Base-by-base conservation (phyloP, 2,797 vertebrate species). In the Oophaga sylvatica region DNA sequence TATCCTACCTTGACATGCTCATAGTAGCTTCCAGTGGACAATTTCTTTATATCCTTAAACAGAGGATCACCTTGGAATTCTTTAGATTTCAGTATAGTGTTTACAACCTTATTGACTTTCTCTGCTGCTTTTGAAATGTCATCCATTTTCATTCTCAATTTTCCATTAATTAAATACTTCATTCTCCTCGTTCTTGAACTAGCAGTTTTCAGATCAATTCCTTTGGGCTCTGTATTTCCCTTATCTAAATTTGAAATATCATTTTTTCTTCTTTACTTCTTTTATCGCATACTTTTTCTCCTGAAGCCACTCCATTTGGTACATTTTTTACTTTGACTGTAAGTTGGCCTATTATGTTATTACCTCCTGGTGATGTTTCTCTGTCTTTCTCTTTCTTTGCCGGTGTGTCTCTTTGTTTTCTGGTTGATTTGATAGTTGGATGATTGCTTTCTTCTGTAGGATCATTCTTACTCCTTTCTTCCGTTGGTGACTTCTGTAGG, bases 1-100 rank as follows among this genome's bases (percentile, higher is more conserved):
- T 35, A 5, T 29, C 41, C 89, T 88, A 95, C 95, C 94, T 95
- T 95, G 75, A 95, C 90, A 0, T 0, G 90, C 85, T 95, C 95
- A 20, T 95, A 95, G 93, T 95, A 95, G 89, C 95, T 95, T 19
- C 95, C 95, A 0, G 92, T 29, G 19, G 65, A 3, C 5, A 90
- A 62, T 19, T 0, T 45, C 0, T 15, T 0, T 0, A 94, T 63
- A 0, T 48, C 67, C 20, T 45, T 1, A 88, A 94, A 94, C n/a
- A 59, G 41, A 0, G 81, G 10, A 0, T 76, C 76, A 1, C 0
- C 5, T 15, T 0, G 8, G 84, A 94, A 19, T 0, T 84, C 62
- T 6, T 22, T 59, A 12, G 68, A 71, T 19, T 83, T 1, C 15
- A 95, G 87, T 0, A 19, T 85, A 2, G 26, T 1, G 0, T 67